Conservation (phyloP, 2,888 invertebrate species). For the Erynnis tages region DNA sequence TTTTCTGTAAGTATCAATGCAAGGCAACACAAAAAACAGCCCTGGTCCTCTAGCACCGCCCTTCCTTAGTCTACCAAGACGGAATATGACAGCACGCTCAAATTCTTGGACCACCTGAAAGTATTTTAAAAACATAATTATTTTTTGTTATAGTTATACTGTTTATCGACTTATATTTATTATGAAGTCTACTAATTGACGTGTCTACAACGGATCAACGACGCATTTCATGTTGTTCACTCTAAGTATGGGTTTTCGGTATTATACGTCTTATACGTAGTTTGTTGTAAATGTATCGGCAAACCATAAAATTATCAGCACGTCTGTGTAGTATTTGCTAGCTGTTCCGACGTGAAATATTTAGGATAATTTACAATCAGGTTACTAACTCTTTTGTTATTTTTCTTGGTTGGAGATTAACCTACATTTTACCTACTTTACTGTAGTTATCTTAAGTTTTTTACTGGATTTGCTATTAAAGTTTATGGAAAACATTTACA, state of each 20-base stretch:
- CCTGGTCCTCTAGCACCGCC: constrained; percentile 93
- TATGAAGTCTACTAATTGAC: too few relatives aligned
- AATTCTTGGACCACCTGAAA: constrained; percentile 90
- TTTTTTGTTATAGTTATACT: too few relatives aligned
- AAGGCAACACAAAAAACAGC: constrained; percentile 96
- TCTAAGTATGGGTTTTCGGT: too few relatives aligned
- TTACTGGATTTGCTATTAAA: too few relatives aligned
- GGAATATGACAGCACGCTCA: constrained; percentile 93
- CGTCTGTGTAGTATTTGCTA: neutral
- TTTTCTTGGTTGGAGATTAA: too few relatives aligned
- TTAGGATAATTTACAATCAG: neutral
- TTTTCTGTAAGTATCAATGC: constrained; percentile 95
- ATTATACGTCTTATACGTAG: neutral
- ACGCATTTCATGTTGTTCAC: too few relatives aligned
- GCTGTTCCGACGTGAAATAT: neutral
- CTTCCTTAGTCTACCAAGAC: constrained; percentile 88
- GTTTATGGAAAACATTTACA: too few relatives aligned
- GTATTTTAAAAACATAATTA: too few relatives aligned
- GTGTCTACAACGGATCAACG: too few relatives aligned
- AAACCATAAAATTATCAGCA: neutral
- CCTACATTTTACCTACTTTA: too few relatives aligned
- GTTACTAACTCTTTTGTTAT: neutral
- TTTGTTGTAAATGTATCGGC: constrained; percentile 2
- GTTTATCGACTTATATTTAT: too few relatives aligned
- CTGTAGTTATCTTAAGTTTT: too few relatives aligned